Conservation (phyloP, 2,888 invertebrate genomes). For the Epistrophella euchroma region DNA sequence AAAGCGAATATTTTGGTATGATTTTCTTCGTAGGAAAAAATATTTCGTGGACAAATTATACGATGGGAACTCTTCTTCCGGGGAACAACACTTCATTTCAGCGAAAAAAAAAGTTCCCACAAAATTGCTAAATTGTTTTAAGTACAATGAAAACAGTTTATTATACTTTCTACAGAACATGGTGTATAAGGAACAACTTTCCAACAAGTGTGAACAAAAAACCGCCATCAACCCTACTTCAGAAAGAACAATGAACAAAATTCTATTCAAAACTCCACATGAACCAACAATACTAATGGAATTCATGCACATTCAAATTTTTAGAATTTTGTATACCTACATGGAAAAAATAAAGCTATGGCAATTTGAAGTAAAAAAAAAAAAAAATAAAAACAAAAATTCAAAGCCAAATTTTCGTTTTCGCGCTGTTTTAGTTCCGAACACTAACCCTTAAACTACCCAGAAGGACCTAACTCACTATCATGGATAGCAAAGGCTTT, state of each 20-base stretch:
- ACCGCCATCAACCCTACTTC: neutral
- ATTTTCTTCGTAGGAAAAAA: too few species aligned
- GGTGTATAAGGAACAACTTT: neutral
- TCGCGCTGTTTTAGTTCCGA: neutral
- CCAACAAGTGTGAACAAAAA: neutral
- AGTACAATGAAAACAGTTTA: neutral
- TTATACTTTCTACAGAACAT: neutral
- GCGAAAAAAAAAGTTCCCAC: neutral
- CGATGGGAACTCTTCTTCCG: neutral
- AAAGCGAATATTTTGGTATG: too few species aligned
- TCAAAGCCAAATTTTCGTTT: slow-evolving; percentile 6
- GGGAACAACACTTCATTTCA: neutral
- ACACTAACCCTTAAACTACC: neutral
- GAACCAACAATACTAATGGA: neutral
- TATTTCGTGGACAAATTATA: too few species aligned
- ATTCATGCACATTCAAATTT: neutral
- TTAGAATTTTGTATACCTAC: neutral
- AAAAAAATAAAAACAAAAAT: neutral
- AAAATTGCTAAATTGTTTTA: neutral
- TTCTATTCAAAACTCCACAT: neutral
- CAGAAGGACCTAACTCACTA: slow-evolving; percentile 17
- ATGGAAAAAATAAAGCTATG: neutral
- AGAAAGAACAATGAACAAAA: neutral
- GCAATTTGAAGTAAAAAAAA: neutral
- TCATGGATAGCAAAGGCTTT: neutral